These are phyloP conservation scores for Hypselothyrea guttata DNA, from an alignment of 2,888 invertebrate genomes.

Conservation along the genomic window DNA sequence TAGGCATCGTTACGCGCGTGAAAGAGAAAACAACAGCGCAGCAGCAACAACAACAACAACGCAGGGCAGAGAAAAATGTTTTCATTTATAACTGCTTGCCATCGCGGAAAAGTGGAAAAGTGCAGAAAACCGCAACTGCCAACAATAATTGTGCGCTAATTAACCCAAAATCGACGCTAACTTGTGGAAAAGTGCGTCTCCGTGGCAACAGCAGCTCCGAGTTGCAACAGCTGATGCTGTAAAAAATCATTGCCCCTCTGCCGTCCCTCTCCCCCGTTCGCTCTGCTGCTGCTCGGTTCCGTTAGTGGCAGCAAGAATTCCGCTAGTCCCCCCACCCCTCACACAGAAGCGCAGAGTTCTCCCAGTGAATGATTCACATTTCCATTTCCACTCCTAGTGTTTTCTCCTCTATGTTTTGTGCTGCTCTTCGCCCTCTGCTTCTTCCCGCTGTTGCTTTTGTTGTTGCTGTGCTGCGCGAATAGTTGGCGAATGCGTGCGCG, in stretches of 20 bases:
- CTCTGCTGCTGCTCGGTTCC: slow-evolving; percentile 25
- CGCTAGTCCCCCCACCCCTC: slow-evolving; percentile 3
- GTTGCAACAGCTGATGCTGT: slow-evolving; percentile 75
- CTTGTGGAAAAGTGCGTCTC: slow-evolving; percentile 45
- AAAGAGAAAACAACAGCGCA: slow-evolving; percentile 68
- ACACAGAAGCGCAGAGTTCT: slow-evolving; percentile 43
- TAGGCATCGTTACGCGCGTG: slow-evolving; percentile 45
- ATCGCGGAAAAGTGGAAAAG: slow-evolving; percentile 53
- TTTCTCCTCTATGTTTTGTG: slow-evolving; percentile 35
- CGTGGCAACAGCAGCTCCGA: slow-evolving; percentile 50
- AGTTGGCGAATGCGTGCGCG: slow-evolving; percentile 67
- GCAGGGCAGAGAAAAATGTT: slow-evolving; percentile 68
- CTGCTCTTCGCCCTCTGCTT: slow-evolving; percentile 33
- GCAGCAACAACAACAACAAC: slow-evolving; percentile 49
- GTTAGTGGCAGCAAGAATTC: slow-evolving; percentile 33
- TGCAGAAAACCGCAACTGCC: slow-evolving; percentile 41
- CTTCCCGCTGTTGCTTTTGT: slow-evolving; percentile 36
- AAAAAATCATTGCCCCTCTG: slow-evolving; percentile 43
- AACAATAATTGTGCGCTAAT: slow-evolving; percentile 54
- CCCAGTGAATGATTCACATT: slow-evolving; percentile 73
- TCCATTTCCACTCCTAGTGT: slow-evolving; percentile 49
- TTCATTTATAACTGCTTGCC: slow-evolving; percentile 68
- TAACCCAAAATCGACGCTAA: slow-evolving; percentile 25
- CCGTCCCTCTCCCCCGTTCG: slow-evolving; percentile 22
- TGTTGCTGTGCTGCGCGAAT: slow-evolving; percentile 40